phyloP scores from a whole-genome alignment of 2,888 invertebrate species.

The Macrosoma leucophasiata region DNA sequence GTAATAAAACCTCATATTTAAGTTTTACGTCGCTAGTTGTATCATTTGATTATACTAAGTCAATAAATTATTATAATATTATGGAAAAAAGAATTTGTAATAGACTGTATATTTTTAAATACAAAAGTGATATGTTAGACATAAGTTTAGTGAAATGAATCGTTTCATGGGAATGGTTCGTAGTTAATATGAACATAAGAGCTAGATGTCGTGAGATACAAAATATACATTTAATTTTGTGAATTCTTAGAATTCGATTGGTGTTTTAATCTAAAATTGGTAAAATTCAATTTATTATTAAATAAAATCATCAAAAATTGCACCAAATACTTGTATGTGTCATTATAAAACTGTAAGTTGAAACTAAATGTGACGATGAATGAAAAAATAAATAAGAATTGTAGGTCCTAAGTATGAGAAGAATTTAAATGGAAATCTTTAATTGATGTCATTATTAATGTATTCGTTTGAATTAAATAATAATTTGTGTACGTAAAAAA shows the following conservation, averaged over 20 bases:
- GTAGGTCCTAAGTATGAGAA: too few relatives aligned
- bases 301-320: too few relatives aligned
- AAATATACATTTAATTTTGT: conserved; percentile 4
- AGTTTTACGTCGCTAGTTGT: too few relatives aligned
- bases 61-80: conserved; percentile 16
- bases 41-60: too few relatives aligned
- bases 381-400: too few relatives aligned
- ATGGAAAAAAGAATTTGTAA: conserved; percentile 15
- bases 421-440: too few relatives aligned
- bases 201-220: conserved; percentile 4
- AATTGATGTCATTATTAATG: background rate
- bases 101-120: conserved; percentile 20
- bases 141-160: conserved; percentile 14
- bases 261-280: too few relatives aligned
- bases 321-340: too few relatives aligned
- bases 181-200: conserved; percentile 12
- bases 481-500: conserved; percentile 39
- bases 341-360: too few relatives aligned
- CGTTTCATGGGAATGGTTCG: conserved; percentile 15
- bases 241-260: conserved; percentile 25
- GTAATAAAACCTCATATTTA: too few relatives aligned
- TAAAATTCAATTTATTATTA: too few relatives aligned
- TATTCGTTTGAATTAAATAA: conserved; percentile 1
- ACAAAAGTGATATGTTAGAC: conserved; percentile 24
- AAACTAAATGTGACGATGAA: too few relatives aligned